Evolutionary conservation across 2,888 invertebrate species (phyloP).

Genomic region (Pseudanteris insignis): DNA sequence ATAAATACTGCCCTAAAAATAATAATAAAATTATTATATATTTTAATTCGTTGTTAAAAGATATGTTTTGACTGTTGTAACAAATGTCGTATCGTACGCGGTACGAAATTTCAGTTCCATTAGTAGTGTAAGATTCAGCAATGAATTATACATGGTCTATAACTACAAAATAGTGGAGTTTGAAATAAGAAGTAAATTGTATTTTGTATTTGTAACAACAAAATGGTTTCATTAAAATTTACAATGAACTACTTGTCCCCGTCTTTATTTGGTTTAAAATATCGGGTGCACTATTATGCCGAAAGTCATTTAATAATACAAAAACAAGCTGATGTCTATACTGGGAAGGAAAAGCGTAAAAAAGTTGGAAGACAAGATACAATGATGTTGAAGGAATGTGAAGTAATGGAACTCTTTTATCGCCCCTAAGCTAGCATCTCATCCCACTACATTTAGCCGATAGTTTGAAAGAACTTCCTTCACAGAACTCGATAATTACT

Average conservation of each 20-base stretch:
- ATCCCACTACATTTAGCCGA: conserved; percentile 16
- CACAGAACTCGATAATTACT: conserved; percentile 14
- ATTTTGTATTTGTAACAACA: conserved; percentile 9
- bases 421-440: conserved; percentile 15
- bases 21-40: too few relatives aligned
- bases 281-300: too few relatives aligned
- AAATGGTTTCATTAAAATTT: conserved; percentile 24
- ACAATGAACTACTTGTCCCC: conserved; percentile 32
- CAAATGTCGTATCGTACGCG: too few relatives aligned
- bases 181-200: too few relatives aligned
- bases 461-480: conserved; percentile 11
- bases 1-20: too few relatives aligned
- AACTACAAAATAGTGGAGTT: too few relatives aligned
- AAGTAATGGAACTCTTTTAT: conserved; percentile 20
- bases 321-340: conserved; percentile 26
- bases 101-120: too few relatives aligned
- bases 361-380: conserved; percentile 26
- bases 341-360: conserved; percentile 19
- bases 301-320: conserved; percentile 33
- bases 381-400: conserved; percentile 29
- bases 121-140: too few relatives aligned
- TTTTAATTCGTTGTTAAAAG: too few relatives aligned
- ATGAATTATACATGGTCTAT: too few relatives aligned
- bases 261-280: too few relatives aligned
- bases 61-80: too few relatives aligned